phyloP scores from a whole-genome alignment of 2,888 invertebrate species.

The Phlogophora meticulosa region DNA sequence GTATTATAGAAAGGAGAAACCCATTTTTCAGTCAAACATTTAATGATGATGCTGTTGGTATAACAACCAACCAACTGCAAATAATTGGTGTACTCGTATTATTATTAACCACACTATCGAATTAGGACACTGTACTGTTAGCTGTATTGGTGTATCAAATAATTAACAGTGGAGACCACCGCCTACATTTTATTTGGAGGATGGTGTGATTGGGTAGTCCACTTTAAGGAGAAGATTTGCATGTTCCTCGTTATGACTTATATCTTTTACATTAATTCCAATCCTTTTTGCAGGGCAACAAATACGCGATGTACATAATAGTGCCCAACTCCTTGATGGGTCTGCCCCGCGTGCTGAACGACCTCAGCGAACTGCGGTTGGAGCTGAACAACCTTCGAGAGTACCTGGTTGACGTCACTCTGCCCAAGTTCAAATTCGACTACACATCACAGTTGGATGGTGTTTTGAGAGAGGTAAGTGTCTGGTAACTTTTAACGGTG shows the following conservation, averaged over 20 bases:
- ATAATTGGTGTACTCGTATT: too few relatives aligned
- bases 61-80: too few relatives aligned
- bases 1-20: too few relatives aligned
- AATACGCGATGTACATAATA: constrained; percentile 94
- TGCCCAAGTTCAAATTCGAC: constrained; percentile 95
- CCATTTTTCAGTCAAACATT: too few relatives aligned
- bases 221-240: too few relatives aligned
- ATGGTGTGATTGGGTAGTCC: too few relatives aligned
- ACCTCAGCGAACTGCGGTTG: constrained; percentile 90
- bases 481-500: neutral
- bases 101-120: too few relatives aligned
- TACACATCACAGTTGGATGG: constrained; percentile 92
- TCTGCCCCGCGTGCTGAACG: constrained; percentile 90
- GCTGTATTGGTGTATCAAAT: too few relatives aligned
- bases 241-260: neutral
- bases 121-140: too few relatives aligned
- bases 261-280: neutral
- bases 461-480: constrained; percentile 91
- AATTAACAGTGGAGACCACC: too few relatives aligned
- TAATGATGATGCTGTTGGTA: too few relatives aligned
- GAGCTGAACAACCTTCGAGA: constrained; percentile 92
- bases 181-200: too few relatives aligned
- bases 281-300: constrained; percentile 91
- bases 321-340: constrained; percentile 93
- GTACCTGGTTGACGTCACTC: constrained; percentile 91